These are phyloP conservation scores for Odobenus rosmarus DNA, from an alignment of 2,113 vertebrate genomes.

Conservation along the genomic window DNA sequence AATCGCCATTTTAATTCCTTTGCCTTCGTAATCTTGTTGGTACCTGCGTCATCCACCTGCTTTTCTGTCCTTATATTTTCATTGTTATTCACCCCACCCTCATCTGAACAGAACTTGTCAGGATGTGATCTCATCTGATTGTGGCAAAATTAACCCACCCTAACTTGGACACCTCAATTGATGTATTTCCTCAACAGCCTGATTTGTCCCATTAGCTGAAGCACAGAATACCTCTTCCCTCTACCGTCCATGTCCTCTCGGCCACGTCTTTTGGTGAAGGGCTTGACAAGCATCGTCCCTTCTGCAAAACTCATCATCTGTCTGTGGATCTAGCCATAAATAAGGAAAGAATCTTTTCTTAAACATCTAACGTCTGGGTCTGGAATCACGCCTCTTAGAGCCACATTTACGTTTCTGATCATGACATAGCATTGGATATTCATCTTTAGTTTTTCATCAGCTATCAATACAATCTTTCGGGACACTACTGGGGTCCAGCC, in stretches of 20 bases:
- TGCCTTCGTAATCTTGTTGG: neutral
- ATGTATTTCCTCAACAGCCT: neutral
- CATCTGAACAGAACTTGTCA: neutral
- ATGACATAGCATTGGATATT: slow-evolving; percentile 72
- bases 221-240: neutral
- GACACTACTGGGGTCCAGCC: slow-evolving; percentile 22
- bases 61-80: neutral
- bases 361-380: slow-evolving; percentile 49
- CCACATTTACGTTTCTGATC: slow-evolving; percentile 70
- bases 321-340: slow-evolving; percentile 50
- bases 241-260: neutral
- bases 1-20: neutral
- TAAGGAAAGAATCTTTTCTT: slow-evolving; percentile 55
- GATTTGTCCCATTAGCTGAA: neutral
- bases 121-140: slow-evolving; percentile 6
- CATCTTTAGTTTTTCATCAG: slow-evolving; percentile 73
- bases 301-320: slow-evolving; percentile 17
- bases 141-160: neutral
- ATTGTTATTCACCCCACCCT: neutral
- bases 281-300: neutral
- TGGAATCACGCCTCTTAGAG: slow-evolving; percentile 48
- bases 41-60: neutral
- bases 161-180: neutral
- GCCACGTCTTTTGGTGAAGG: neutral
- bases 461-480: slow-evolving; percentile 63